These are phyloP conservation scores for Parnassius mnemosyne DNA, from an alignment of 2,888 invertebrate species.

Conservation along the genomic window DNA sequence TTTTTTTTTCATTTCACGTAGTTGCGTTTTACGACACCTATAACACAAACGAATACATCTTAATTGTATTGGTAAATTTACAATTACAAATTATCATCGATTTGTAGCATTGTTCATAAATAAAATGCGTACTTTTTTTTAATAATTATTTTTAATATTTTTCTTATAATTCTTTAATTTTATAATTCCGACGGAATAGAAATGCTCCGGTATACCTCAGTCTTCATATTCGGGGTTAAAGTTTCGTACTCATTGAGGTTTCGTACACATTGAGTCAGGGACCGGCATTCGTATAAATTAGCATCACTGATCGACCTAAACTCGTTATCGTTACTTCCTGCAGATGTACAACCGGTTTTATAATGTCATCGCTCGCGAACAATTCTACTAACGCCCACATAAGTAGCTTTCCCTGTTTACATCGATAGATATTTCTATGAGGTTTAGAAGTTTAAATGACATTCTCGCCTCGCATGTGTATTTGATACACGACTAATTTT, in stretches of 20 bases:
- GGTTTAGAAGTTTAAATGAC: background rate
- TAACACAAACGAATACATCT: too few relatives aligned
- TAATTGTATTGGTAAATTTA: too few relatives aligned
- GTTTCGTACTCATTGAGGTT: slow-evolving; percentile 31
- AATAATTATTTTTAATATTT: too few relatives aligned
- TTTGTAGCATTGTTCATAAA: too few relatives aligned
- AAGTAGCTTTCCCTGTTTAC: slow-evolving; percentile 9
- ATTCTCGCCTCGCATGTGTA: too few relatives aligned
- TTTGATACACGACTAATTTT: too few relatives aligned
- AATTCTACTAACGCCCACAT: slow-evolving; percentile 1
- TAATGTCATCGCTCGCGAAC: slow-evolving; percentile 24
- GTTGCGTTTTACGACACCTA: too few relatives aligned
- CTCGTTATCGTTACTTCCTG: slow-evolving; percentile 34
- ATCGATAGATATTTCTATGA: background rate
- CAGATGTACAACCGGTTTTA: slow-evolving; percentile 44
- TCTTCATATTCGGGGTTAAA: slow-evolving; percentile 8
- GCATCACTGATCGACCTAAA: slow-evolving; percentile 48
- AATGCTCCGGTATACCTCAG: background rate
- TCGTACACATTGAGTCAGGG: slow-evolving; percentile 35
- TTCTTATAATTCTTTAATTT: too few relatives aligned
- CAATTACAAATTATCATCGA: too few relatives aligned
- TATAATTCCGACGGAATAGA: background rate
- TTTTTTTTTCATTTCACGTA: too few relatives aligned
- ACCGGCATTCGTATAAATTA: slow-evolving; percentile 46
- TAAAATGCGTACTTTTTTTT: too few relatives aligned